Percentiles rank a stretch among this genome's conserved stretches.
Evolutionary conservation across 1,140 invertebrate genomes (phyloP).

Genomic region (Habropoda laboriosa): DNA sequence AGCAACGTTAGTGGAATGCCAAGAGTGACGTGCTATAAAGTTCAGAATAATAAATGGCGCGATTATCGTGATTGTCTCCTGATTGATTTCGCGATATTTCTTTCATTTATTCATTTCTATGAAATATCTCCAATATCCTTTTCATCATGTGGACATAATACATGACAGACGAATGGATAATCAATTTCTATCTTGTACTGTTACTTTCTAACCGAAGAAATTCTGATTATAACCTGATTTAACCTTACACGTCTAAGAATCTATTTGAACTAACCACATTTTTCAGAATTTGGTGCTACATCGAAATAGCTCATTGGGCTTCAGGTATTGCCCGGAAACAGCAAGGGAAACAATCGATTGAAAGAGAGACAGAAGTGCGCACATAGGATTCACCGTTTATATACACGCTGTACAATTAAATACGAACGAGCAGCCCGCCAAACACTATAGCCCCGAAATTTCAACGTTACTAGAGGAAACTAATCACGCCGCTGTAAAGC

Average conservation of each 20-base stretch:
- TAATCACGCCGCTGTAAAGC: constrained; percentile 15
- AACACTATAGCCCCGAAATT: constrained; percentile 13
- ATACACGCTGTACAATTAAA: constrained; percentile 20
- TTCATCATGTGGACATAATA: background rate
- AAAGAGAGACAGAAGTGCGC: background rate
- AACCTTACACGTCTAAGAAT: no score
- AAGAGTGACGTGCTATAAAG: constrained; percentile 31
- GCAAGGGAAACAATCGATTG: background rate
- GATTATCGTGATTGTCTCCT: background rate
- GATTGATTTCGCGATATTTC: background rate
- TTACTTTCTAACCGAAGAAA: background rate
- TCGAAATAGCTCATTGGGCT: background rate
- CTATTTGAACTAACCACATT: background rate
- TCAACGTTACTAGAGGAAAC: constrained; percentile 21
- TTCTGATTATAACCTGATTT: no score
- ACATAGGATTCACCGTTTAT: constrained; percentile 1
- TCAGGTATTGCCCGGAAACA: constrained; percentile 3
- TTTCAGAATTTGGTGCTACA: background rate
- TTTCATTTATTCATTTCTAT: background rate
- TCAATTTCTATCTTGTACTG: background rate
- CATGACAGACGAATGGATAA: no score
- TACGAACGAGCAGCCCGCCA: background rate
- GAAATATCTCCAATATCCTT: background rate
- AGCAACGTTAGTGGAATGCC: constrained; percentile 26
- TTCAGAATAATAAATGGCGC: constrained; percentile 37